A percentile compares a stretch with the other conserved stretches of the same genome.
Evolutionary conservation across 2,888 invertebrate species (phyloP).

Genomic region (Liopterus haemorrhoidalis): DNA sequence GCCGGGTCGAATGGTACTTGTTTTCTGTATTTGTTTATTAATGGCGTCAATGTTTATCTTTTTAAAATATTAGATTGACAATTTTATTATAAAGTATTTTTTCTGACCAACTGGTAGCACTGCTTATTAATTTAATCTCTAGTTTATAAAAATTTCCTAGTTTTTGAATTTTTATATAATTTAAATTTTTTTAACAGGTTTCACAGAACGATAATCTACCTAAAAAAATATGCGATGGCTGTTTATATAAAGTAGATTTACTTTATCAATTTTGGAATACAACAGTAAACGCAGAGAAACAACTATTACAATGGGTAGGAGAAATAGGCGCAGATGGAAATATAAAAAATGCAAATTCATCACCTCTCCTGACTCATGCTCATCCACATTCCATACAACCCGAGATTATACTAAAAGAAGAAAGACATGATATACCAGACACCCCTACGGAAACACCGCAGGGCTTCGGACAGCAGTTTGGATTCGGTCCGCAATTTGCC

Average conservation of each 20-base stretch:
- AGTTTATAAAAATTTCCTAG: too few species aligned
- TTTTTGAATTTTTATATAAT: too few species aligned
- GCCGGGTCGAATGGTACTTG: too few species aligned
- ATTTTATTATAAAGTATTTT: too few species aligned
- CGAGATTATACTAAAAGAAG: slow-evolving; percentile 15
- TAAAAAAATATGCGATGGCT: slow-evolving; percentile 65
- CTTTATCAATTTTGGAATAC: slow-evolving; percentile 68
- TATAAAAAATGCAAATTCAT: slow-evolving; percentile 13
- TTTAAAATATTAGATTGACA: too few species aligned
- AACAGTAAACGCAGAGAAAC: slow-evolving; percentile 59
- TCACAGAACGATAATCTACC: slow-evolving; percentile 61
- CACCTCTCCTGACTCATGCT: slow-evolving; percentile 12
- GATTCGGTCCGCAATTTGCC: too few species aligned
- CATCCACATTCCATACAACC: slow-evolving; percentile 18
- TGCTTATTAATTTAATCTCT: too few species aligned
- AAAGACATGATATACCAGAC: slow-evolving; percentile 13
- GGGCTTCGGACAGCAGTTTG: slow-evolving; percentile 16
- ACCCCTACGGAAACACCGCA: too few species aligned
- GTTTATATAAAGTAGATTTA: slow-evolving; percentile 65
- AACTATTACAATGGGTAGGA: slow-evolving; percentile 42
- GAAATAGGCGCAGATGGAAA: slow-evolving; percentile 33
- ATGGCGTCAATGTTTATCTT: too few species aligned
- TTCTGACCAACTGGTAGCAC: too few species aligned
- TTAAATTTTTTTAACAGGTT: slow-evolving; percentile 48
- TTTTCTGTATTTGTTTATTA: too few species aligned